Percentiles rank a stretch among this genome's conserved stretches.
Evolutionary conservation across 2,888 invertebrate species (phyloP).

Genomic region (Macropis europaea): DNA sequence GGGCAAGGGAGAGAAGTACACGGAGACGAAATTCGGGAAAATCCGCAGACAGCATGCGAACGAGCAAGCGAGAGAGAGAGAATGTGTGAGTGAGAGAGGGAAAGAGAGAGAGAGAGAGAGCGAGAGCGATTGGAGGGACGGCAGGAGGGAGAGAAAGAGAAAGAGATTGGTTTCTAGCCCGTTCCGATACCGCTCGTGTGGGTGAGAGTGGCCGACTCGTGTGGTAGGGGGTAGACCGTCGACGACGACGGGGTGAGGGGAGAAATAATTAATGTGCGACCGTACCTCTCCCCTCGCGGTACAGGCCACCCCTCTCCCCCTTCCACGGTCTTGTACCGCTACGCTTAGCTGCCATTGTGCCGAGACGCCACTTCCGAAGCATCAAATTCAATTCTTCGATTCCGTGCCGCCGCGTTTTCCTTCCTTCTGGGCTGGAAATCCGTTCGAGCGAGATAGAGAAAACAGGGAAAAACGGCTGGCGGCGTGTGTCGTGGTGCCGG

Average conservation of each 20-base stretch:
- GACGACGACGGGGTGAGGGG: slow-evolving; percentile 66
- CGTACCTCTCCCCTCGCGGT: slow-evolving; percentile 67
- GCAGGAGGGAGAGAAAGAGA: slow-evolving; percentile 46
- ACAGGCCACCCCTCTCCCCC: slow-evolving; percentile 49
- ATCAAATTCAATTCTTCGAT: slow-evolving; percentile 73
- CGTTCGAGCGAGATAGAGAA: background rate
- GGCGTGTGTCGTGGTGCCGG: slow-evolving; percentile 9
- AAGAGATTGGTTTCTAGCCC: slow-evolving; percentile 63
- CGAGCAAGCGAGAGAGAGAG: slow-evolving; percentile 13
- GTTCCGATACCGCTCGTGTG: slow-evolving; percentile 61
- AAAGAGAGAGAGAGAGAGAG: slow-evolving; percentile 23
- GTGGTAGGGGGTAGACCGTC: slow-evolving; percentile 54
- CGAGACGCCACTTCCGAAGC: slow-evolving; percentile 78
- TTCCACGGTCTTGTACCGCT: slow-evolving; percentile 69
- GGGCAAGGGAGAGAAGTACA: slow-evolving; percentile 55
- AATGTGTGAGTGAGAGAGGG: slow-evolving; percentile 16
- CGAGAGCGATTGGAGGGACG: slow-evolving; percentile 22
- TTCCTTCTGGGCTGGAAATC: slow-evolving; percentile 30
- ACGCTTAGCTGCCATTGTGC: slow-evolving; percentile 77
- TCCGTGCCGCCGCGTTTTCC: slow-evolving; percentile 24
- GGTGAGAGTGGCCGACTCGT: slow-evolving; percentile 66
- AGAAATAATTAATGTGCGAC: slow-evolving; percentile 78
- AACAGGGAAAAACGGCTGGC: background rate
- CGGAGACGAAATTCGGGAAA: slow-evolving; percentile 67
- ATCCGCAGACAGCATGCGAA: slow-evolving; percentile 49